Evolutionary conservation across 2,797 vertebrate species (phyloP).

Genomic region (Sebastes paucispinis): DNA sequence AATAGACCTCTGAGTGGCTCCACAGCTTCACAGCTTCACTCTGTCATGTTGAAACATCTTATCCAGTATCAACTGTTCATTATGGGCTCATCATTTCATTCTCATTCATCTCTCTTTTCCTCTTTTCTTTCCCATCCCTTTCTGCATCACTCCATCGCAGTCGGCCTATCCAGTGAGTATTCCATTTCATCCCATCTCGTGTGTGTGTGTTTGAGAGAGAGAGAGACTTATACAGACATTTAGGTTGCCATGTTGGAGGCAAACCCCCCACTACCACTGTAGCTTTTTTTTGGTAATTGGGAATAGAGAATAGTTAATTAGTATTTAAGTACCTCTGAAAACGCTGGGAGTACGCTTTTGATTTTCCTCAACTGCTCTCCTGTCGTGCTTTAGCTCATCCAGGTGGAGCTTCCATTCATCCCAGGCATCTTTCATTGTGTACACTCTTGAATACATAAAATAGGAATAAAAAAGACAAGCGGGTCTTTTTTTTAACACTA

Average conservation of each 20-base stretch:
- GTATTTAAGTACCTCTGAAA: constrained; percentile 22
- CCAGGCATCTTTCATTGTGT: background rate
- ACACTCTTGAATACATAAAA: background rate
- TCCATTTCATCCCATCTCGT: constrained; percentile 83
- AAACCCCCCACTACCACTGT: background rate
- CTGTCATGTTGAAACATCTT: constrained; percentile 9
- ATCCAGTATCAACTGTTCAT: constrained; percentile 9
- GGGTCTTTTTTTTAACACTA: background rate
- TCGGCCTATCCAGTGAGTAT: constrained; percentile 87
- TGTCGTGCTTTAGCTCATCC: constrained; percentile 12
- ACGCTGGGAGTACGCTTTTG: background rate
- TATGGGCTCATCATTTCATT: constrained; percentile 46
- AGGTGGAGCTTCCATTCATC: background rate
- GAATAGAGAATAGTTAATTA: constrained; percentile 6
- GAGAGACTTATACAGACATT: background rate
- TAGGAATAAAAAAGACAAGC: background rate
- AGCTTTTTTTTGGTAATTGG: constrained; percentile 13
- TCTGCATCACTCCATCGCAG: constrained; percentile 78
- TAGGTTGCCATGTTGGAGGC: background rate
- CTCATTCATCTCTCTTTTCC: constrained; percentile 68
- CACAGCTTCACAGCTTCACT: background rate
- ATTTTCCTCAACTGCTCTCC: background rate
- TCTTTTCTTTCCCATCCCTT: constrained; percentile 52
- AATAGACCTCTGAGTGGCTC: background rate
- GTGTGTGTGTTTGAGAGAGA: constrained; percentile 15